A percentile compares a stretch with the other conserved stretches of the same genome.
Evolutionary conservation across 2,797 vertebrate genomes (phyloP).

Genomic region (Xyrichtys novacula): DNA sequence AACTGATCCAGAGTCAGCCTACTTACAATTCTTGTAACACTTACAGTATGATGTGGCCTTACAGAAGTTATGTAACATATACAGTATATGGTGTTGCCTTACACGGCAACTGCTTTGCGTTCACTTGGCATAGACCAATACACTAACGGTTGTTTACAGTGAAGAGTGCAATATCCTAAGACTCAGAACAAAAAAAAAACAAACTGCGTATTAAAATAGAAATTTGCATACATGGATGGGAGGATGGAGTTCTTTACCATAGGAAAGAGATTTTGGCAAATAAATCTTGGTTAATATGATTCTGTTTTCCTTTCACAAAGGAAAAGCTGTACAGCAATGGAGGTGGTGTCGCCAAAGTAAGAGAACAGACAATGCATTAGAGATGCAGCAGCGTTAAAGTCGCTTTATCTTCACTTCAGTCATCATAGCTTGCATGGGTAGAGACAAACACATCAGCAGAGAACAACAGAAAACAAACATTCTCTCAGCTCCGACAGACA

Average conservation of each 20-base stretch:
- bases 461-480: conserved; percentile 53
- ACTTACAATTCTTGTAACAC: conserved; percentile 57
- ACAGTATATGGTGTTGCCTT: conserved; percentile 56
- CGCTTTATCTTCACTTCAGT: conserved; percentile 59
- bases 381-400: conserved; percentile 55
- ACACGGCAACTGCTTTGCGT: conserved; percentile 57
- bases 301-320: conserved; percentile 73
- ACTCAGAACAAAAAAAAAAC: conserved; percentile 73
- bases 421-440: conserved; percentile 50
- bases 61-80: conserved; percentile 50
- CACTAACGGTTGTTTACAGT: conserved; percentile 61
- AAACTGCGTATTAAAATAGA: conserved; percentile 82
- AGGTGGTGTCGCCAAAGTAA: conserved; percentile 61
- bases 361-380: conserved; percentile 52
- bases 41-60: conserved; percentile 55
- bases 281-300: conserved; percentile 72
- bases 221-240: conserved; percentile 80
- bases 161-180: conserved; percentile 62
- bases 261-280: conserved; percentile 86
- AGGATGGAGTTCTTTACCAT: conserved; percentile 83
- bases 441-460: conserved; percentile 51
- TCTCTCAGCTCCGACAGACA: conserved; percentile 46
- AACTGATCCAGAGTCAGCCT: conserved; percentile 67
- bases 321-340: conserved; percentile 71
- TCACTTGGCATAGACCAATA: conserved; percentile 62